Conservation (phyloP, 1,140 invertebrate species). For the Octopus bimaculoides region DNA sequence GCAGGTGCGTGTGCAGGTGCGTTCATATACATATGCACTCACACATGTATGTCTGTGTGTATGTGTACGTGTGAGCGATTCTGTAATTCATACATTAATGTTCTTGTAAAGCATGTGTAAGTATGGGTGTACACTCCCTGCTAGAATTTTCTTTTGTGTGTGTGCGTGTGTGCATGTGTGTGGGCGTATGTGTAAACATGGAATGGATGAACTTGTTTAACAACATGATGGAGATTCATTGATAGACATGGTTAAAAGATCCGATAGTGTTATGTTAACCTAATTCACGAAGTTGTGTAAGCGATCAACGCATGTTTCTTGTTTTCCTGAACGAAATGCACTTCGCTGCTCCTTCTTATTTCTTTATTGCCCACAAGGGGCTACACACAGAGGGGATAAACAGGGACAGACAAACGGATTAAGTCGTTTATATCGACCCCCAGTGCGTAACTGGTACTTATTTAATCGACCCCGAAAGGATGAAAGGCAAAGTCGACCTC, state of each 20-base stretch:
- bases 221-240: background rate
- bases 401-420: too few relatives aligned
- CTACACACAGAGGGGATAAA: too few relatives aligned
- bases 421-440: too few relatives aligned
- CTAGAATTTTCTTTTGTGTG: background rate
- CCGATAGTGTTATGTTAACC: background rate
- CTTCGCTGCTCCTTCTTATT: background rate
- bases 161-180: background rate
- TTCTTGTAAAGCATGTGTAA: too few relatives aligned
- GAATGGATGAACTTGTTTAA: background rate
- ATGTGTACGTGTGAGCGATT: background rate
- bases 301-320: background rate
- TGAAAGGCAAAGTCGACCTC: too few relatives aligned
- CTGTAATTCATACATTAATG: too few relatives aligned
- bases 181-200: background rate
- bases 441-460: too few relatives aligned
- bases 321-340: background rate
- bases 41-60: background rate
- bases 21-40: background rate
- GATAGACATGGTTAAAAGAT: background rate
- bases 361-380: background rate
- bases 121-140: too few relatives aligned
- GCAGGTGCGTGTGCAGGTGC: background rate
- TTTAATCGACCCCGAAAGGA: too few relatives aligned
- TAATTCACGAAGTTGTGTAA: background rate